phyloP scores from a whole-genome alignment of 2,797 vertebrate species.

The Nyctibius grandis region DNA sequence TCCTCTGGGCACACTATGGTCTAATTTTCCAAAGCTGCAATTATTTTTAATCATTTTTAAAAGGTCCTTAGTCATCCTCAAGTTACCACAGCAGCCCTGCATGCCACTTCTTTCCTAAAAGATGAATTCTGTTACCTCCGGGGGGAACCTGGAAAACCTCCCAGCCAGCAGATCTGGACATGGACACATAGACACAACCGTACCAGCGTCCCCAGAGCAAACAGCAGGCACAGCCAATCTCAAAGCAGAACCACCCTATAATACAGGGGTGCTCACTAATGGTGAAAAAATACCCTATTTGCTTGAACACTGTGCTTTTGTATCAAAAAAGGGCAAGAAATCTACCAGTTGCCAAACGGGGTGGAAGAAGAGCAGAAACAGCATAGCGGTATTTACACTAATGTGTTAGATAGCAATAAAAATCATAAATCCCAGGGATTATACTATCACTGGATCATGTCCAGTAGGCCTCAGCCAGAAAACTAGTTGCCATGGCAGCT shows the following conservation, averaged over 20 bases:
- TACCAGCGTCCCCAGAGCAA: neutral
- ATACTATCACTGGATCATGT: constrained; percentile 27
- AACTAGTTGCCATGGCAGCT: constrained; percentile 30
- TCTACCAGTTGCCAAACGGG: neutral
- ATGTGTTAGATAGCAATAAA: constrained; percentile 25
- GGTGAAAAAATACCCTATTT: neutral
- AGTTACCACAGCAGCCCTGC: neutral
- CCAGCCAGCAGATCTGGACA: neutral
- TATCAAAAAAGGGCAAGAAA: neutral
- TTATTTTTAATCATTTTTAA: neutral
- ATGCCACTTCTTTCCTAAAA: neutral
- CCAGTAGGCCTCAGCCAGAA: constrained; percentile 32
- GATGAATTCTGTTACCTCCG: rapidly evolving
- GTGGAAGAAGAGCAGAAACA: neutral
- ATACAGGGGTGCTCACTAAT: neutral
- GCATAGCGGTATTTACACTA: neutral
- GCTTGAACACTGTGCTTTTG: neutral
- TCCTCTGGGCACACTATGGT: neutral
- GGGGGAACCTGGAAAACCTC: neutral
- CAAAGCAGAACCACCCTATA: neutral
- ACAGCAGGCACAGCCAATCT: rapidly evolving
- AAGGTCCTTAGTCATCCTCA: neutral
- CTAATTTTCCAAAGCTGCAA: neutral
- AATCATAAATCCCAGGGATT: constrained; percentile 29
- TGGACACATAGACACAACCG: neutral